A percentile compares a stretch with the other conserved stretches of the same genome.
Conservation (phyloP, 2,888 invertebrate species). For the Agrochola litura region DNA sequence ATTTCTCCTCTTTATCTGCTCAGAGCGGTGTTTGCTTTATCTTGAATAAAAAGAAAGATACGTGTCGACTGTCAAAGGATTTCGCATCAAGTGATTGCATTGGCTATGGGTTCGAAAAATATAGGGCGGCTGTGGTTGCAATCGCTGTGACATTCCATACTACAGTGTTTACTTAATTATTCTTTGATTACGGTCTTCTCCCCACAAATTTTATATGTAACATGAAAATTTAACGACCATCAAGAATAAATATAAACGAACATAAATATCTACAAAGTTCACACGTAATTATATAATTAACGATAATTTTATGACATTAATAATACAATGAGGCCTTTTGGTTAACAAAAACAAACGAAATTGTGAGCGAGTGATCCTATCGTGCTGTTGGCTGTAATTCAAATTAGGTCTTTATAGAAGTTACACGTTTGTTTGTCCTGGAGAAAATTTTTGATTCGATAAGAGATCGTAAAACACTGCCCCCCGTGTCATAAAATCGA, state of each 20-base stretch:
- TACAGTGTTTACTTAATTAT: conserved; percentile 33
- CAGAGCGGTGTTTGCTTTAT: conserved; percentile 89
- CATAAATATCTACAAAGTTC: conserved; percentile 66
- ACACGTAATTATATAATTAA: conserved; percentile 68
- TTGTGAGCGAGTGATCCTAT: conserved; percentile 69
- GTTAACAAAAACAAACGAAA: conserved; percentile 65
- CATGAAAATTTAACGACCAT: conserved; percentile 64
- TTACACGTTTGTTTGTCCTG: conserved; percentile 82
- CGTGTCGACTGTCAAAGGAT: conserved; percentile 80
- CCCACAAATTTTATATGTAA: conserved; percentile 34
- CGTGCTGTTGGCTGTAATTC: conserved; percentile 76
- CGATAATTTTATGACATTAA: conserved; percentile 61
- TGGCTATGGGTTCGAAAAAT: conserved; percentile 51
- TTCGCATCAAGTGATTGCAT: conserved; percentile 77
- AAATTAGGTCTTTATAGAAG: conserved; percentile 79
- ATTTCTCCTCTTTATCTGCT: conserved; percentile 89
- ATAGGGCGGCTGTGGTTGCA: conserved; percentile 8
- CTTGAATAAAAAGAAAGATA: conserved; percentile 86
- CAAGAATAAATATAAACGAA: conserved; percentile 65
- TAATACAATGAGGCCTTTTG: conserved; percentile 60
- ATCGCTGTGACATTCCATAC: background rate
- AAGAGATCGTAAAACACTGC: conserved; percentile 87
- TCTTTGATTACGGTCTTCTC: conserved; percentile 28
- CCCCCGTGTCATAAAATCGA: conserved; percentile 85
- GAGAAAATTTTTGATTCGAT: conserved; percentile 85